These are phyloP conservation scores for Engraulis encrasicolus DNA, from an alignment of 2,113 vertebrate genomes.

Conservation along the genomic window DNA sequence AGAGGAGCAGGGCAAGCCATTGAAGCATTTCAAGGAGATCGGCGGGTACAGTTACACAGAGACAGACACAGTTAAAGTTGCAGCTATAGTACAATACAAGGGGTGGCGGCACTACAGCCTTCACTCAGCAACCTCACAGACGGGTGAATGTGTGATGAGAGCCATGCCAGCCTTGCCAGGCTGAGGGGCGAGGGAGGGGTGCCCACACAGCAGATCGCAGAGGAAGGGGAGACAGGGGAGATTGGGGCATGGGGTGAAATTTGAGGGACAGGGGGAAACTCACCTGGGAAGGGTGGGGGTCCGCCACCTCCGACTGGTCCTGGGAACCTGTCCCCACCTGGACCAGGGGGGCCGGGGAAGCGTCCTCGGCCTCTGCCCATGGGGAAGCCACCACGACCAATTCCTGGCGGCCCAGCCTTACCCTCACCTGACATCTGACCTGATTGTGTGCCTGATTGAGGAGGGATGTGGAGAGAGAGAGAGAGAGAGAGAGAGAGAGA, in stretches of 20 bases:
- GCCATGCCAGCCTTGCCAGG: background rate
- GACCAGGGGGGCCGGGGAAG: constrained; percentile 89
- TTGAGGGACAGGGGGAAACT: background rate
- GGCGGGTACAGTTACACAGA: background rate
- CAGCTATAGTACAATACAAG: too few species aligned
- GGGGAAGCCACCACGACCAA: constrained; percentile 88
- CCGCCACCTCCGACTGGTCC: constrained; percentile 92
- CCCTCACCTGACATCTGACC: constrained; percentile 99
- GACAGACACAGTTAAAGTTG: too few species aligned
- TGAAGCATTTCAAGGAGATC: background rate
- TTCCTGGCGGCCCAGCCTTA: constrained; percentile 94
- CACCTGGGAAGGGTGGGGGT: constrained; percentile 94
- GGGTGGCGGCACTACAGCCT: background rate
- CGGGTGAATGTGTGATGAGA: background rate
- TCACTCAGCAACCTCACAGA: background rate
- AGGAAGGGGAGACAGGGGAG: background rate
- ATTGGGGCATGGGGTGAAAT: background rate
- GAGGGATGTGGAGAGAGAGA: constrained; percentile 21
- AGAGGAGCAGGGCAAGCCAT: background rate
- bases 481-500: background rate
- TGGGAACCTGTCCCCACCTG: constrained; percentile 93
- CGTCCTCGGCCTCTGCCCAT: constrained; percentile 91
- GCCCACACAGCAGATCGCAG: background rate
- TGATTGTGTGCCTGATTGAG: constrained; percentile 88
- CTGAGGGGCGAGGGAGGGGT: background rate